A percentile compares a stretch with the other conserved stretches of the same genome.
Conservation (phyloP, 2,888 invertebrate species). For the Leucania comma region DNA sequence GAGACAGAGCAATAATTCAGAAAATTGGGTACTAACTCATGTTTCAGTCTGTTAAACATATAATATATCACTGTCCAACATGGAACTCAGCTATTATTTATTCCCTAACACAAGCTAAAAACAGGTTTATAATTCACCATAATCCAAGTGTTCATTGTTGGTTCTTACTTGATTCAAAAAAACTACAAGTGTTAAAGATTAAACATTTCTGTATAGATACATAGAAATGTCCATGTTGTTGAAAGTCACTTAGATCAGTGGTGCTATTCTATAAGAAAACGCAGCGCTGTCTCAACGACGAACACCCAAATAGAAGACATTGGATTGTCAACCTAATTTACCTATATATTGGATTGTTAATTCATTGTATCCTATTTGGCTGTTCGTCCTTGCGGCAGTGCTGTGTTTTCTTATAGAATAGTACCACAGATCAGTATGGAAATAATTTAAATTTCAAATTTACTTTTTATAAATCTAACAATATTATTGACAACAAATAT, state of each 20-base stretch:
- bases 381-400: too few species aligned
- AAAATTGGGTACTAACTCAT: too few species aligned
- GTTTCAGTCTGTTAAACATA: too few species aligned
- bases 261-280: too few species aligned
- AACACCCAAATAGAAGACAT: too few species aligned
- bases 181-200: background rate
- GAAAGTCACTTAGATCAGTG: background rate
- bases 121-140: background rate
- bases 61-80: background rate
- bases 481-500: constrained; percentile 8
- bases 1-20: too few species aligned
- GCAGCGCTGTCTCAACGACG: too few species aligned
- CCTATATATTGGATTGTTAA: too few species aligned
- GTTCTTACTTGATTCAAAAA: constrained; percentile 4
- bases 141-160: background rate
- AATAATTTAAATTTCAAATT: constrained; percentile 19
- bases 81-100: background rate
- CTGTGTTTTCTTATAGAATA: too few species aligned
- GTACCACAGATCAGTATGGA: background rate
- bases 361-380: too few species aligned
- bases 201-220: background rate
- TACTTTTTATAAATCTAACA: background rate
- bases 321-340: too few species aligned
- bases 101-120: background rate
- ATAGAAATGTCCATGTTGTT: constrained; percentile 1